Conservation (phyloP, 2,888 invertebrate species). For the Dyspetes luteomarginatus region DNA sequence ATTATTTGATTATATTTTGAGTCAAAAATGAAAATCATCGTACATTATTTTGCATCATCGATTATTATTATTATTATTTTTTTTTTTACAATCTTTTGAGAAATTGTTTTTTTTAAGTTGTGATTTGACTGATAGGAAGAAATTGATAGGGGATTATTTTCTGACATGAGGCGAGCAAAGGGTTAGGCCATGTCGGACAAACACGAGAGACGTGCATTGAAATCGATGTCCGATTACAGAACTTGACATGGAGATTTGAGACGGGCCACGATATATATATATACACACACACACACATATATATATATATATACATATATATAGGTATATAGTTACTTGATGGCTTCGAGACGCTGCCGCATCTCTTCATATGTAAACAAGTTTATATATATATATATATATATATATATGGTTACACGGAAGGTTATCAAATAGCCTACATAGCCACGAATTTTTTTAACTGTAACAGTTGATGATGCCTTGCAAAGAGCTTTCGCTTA, state of each 20-base stretch:
- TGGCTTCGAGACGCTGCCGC: neutral
- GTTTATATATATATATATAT: slow-evolving; percentile 18
- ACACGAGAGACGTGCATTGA: slow-evolving; percentile 29
- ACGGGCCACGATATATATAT: slow-evolving; percentile 14
- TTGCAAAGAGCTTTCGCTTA: neutral
- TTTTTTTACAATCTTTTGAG: too few species aligned
- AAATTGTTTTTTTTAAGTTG: too few species aligned
- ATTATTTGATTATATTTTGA: too few species aligned
- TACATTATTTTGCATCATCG: too few species aligned
- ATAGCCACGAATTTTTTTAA: slow-evolving; percentile 50
- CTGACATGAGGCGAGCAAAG: slow-evolving; percentile 16
- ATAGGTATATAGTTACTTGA: too few species aligned
- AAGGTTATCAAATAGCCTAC: slow-evolving; percentile 68
- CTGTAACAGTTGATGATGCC: slow-evolving; percentile 1
- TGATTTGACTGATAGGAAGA: neutral
- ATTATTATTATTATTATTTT: too few species aligned
- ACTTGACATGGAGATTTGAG: slow-evolving; percentile 12
- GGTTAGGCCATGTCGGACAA: slow-evolving; percentile 29
- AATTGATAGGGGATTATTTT: slow-evolving; percentile 19
- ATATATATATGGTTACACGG: slow-evolving; percentile 35
- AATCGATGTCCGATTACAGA: slow-evolving; percentile 41
- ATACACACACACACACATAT: neutral
- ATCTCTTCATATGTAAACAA: too few species aligned
- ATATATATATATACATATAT: neutral
- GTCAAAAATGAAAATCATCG: too few species aligned